Evolutionary conservation across 2,797 vertebrate genomes (phyloP).

Genomic region (Sebastes diploproa): DNA sequence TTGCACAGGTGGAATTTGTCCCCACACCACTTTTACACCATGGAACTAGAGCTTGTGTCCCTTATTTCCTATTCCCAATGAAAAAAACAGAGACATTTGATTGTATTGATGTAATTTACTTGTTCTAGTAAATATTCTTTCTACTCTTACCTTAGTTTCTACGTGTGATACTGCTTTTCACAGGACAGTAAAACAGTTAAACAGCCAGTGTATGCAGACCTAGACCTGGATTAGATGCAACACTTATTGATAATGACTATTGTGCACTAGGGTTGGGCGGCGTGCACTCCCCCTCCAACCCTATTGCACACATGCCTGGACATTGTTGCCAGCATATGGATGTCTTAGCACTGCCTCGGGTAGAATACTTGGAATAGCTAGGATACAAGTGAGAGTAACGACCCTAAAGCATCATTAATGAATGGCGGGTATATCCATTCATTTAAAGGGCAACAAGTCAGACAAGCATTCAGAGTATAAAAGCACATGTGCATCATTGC

Average conservation of each 20-base stretch:
- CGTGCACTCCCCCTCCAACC: too few species aligned
- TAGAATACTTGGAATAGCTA: slow-evolving; percentile 53
- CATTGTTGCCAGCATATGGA: slow-evolving; percentile 3
- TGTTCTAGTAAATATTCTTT: background rate
- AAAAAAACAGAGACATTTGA: background rate
- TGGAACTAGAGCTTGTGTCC: background rate
- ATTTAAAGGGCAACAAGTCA: slow-evolving; percentile 20
- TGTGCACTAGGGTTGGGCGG: too few species aligned
- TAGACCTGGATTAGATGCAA: background rate
- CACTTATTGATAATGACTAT: background rate
- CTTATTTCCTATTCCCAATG: background rate
- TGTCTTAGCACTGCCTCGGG: slow-evolving; percentile 47
- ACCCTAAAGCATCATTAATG: slow-evolving; percentile 7
- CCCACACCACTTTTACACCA: slow-evolving; percentile 15
- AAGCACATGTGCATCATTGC: background rate
- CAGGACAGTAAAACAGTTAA: too few species aligned
- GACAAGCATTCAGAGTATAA: background rate
- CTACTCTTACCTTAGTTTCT: too few species aligned
- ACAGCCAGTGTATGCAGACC: background rate
- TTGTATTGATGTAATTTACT: background rate
- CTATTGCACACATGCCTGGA: slow-evolving; percentile 11
- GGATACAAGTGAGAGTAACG: slow-evolving; percentile 42
- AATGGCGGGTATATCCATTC: slow-evolving; percentile 16
- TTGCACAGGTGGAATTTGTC: slow-evolving; percentile 34
- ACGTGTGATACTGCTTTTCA: background rate